Conservation (phyloP, 2,797 vertebrate genomes). For the Oophaga sylvatica region DNA sequence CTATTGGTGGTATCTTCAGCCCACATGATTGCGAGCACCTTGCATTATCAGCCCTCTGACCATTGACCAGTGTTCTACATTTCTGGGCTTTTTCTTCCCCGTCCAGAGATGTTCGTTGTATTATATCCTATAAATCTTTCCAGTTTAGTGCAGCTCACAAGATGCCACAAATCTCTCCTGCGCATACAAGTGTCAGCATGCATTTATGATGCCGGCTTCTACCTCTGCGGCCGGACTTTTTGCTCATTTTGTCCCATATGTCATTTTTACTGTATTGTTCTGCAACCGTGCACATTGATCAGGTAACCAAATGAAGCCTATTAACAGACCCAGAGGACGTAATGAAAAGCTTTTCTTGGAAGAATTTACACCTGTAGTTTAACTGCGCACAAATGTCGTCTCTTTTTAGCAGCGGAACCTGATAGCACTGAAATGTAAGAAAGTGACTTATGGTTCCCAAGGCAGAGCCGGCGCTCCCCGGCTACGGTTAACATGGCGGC, state of each 20-base stretch:
- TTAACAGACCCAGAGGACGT: slow-evolving; percentile 25
- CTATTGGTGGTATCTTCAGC: too few relatives aligned
- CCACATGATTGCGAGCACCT: background rate
- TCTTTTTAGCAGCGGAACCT: background rate
- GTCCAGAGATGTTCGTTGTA: background rate
- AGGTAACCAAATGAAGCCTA: slow-evolving; percentile 22
- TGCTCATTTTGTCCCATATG: slow-evolving; percentile 16
- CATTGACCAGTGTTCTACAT: background rate
- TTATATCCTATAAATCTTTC: background rate
- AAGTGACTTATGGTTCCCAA: slow-evolving; percentile 38
- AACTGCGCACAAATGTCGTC: slow-evolving; percentile 18
- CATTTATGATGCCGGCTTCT: too few relatives aligned
- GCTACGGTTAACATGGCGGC: background rate
- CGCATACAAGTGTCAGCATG: background rate
- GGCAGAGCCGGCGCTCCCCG: background rate
- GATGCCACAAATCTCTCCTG: too few relatives aligned
- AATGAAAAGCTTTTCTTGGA: slow-evolving; percentile 26
- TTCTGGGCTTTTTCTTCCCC: background rate
- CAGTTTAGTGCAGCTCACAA: too few relatives aligned
- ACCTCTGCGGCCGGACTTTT: slow-evolving; percentile 15
- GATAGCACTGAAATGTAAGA: slow-evolving; percentile 40
- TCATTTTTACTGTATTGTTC: background rate
- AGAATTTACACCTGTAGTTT: slow-evolving; percentile 52
- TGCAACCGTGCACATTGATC: background rate
- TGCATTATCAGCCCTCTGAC: background rate